Evolutionary conservation across 2,888 invertebrate genomes (phyloP).

Genomic region (Azorinus chamasolen): DNA sequence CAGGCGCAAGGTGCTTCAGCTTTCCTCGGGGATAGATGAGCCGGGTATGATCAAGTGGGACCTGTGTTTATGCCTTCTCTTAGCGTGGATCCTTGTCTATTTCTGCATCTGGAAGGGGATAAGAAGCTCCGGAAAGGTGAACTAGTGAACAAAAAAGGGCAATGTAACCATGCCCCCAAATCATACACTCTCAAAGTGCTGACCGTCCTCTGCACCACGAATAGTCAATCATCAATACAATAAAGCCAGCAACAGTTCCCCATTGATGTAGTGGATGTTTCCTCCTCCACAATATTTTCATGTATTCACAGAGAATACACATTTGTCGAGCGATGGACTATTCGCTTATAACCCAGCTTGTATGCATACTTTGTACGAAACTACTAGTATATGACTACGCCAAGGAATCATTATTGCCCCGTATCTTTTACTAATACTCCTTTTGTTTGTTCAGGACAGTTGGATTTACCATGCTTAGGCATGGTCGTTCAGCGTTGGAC

Average conservation of each 20-base stretch:
- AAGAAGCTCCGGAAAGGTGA: conserved; percentile 86
- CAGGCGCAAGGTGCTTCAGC: conserved; percentile 85
- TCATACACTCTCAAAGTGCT: background rate
- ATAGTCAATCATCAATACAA: no score
- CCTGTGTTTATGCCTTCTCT: conserved; percentile 85
- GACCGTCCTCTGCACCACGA: background rate
- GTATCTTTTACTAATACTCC: conserved; percentile 45
- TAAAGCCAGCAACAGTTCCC: no score
- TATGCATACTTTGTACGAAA: no score
- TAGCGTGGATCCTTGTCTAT: conserved; percentile 86
- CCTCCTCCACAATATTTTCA: no score
- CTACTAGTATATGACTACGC: background rate
- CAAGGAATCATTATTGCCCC: conserved; percentile 9
- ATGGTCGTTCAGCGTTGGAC: conserved; percentile 58
- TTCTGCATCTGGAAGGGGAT: conserved; percentile 87
- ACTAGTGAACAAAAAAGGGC: background rate
- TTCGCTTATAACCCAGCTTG: no score
- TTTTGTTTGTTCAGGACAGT: conserved; percentile 52
- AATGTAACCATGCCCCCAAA: background rate
- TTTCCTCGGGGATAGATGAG: conserved; percentile 84
- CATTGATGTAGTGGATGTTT: no score
- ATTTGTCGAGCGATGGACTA: no score
- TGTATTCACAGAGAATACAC: no score
- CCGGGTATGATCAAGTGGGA: conserved; percentile 86
- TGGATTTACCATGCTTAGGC: conserved; percentile 50